These are phyloP conservation scores for Babylonia areolata DNA, from an alignment of 1,140 invertebrate genomes.

Conservation along the genomic window DNA sequence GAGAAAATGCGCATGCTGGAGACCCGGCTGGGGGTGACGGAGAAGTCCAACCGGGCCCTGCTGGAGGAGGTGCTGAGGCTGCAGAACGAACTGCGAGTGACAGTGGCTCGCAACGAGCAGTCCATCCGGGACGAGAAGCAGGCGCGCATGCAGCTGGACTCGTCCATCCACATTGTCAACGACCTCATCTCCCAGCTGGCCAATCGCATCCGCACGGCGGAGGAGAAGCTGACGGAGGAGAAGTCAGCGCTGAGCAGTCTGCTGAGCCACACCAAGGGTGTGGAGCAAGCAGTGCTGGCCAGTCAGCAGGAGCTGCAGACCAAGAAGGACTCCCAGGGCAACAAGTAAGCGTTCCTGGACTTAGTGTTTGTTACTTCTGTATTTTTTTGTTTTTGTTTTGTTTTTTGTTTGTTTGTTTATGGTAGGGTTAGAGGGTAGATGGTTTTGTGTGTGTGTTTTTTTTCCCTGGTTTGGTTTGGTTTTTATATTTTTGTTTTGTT, in stretches of 20 bases:
- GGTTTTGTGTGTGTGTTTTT: no score
- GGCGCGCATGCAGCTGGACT: slow-evolving; percentile 69
- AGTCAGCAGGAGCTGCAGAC: slow-evolving; percentile 71
- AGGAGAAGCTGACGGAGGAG: slow-evolving; percentile 72
- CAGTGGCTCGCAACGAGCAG: slow-evolving; percentile 68
- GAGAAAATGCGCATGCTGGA: slow-evolving; percentile 70
- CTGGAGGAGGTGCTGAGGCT: slow-evolving; percentile 75
- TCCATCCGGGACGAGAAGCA: slow-evolving; percentile 65
- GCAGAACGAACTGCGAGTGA: slow-evolving; percentile 71
- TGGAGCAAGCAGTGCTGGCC: slow-evolving; percentile 72
- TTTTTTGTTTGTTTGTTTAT: no score
- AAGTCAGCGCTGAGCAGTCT: slow-evolving; percentile 66
- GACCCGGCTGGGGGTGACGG: slow-evolving; percentile 69
- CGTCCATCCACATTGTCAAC: slow-evolving; percentile 66
- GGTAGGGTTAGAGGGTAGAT: no score
- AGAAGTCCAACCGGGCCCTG: slow-evolving; percentile 73
- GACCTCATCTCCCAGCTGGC: slow-evolving; percentile 70
- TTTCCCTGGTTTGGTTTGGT: no score
- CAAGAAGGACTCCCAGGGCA: slow-evolving; percentile 67
- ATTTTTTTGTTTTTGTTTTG: no score
- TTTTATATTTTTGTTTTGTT: no score
- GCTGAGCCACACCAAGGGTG: slow-evolving; percentile 71
- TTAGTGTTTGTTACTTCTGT: no score
- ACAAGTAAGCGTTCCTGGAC: slow-evolving; percentile 56
- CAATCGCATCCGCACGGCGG: slow-evolving; percentile 68